These are phyloP conservation scores for Chaetophractus vellerosus DNA, from an alignment of 2,797 vertebrate genomes.

Conservation along the genomic window DNA sequence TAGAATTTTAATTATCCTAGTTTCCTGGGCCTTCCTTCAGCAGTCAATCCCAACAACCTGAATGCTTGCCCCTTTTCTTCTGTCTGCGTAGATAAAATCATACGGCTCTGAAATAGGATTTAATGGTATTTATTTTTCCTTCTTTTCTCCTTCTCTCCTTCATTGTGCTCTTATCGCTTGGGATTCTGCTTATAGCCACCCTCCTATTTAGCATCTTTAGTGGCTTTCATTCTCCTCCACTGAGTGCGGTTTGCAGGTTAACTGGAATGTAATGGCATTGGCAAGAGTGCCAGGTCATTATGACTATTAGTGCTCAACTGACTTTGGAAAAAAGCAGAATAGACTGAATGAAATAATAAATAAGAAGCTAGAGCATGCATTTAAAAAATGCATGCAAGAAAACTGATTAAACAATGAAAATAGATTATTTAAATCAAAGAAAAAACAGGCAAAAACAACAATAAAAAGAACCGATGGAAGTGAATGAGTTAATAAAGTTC, in stretches of 20 bases:
- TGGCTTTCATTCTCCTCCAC: neutral
- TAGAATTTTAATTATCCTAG: neutral
- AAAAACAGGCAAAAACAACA: neutral
- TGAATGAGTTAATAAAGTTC: neutral
- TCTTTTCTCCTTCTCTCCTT: neutral
- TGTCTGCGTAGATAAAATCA: neutral
- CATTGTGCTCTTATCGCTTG: neutral
- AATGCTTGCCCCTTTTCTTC: neutral
- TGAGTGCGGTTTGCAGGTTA: neutral
- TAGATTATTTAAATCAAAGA: neutral
- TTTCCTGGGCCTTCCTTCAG: neutral
- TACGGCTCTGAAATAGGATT: neutral
- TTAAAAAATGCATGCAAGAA: neutral
- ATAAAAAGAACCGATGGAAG: neutral
- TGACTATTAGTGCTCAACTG: neutral
- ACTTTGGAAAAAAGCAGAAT: constrained; percentile 22
- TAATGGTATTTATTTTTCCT: neutral
- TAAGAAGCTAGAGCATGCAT: neutral
- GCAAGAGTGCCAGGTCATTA: neutral
- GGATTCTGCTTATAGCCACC: constrained; percentile 1
- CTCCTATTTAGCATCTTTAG: neutral
- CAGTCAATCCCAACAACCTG: neutral
- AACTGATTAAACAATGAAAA: neutral
- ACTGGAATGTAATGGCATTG: neutral
- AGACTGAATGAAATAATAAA: constrained; percentile 7